Conservation (phyloP, 2,888 invertebrate genomes). For the Drosophila pegasa region DNA sequence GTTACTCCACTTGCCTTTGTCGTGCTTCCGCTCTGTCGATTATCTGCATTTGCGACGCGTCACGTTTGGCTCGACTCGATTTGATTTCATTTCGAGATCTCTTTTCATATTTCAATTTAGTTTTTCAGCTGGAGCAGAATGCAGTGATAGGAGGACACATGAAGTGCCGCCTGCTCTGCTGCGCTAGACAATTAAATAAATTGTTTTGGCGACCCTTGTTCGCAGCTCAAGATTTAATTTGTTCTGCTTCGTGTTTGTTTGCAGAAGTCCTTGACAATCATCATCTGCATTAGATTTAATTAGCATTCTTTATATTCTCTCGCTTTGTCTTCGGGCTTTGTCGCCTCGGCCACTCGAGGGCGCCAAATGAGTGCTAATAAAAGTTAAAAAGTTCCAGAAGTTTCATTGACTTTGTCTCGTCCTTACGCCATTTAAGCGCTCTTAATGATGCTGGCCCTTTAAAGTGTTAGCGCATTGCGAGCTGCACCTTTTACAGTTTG, state of each 20-base stretch:
- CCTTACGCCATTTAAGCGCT: slow-evolving; percentile 39
- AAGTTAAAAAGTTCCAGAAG: slow-evolving; percentile 40
- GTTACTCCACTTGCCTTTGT: not conserved
- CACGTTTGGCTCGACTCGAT: slow-evolving; percentile 10
- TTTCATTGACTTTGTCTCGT: slow-evolving; percentile 46
- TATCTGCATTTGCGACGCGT: slow-evolving; percentile 24
- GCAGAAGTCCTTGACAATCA: slow-evolving; percentile 23
- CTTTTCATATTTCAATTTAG: not conserved
- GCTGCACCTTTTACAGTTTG: slow-evolving; percentile 33
- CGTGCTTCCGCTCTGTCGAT: slow-evolving; percentile 18
- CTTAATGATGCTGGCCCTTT: slow-evolving; percentile 38
- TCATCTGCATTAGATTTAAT: slow-evolving; percentile 69
- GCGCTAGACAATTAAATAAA: slow-evolving; percentile 25
- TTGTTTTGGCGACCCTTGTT: slow-evolving; percentile 18
- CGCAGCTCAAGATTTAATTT: not conserved
- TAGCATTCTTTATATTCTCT: slow-evolving; percentile 54
- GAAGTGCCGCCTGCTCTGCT: not conserved
- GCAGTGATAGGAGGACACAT: not conserved
- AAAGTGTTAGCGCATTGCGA: slow-evolving; percentile 3
- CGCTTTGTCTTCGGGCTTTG: slow-evolving; percentile 33
- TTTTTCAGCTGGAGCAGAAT: not conserved
- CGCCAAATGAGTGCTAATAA: slow-evolving; percentile 39
- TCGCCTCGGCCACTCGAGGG: slow-evolving; percentile 13
- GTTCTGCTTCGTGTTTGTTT: slow-evolving; percentile 5
- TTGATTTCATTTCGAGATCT: slow-evolving; percentile 16